Evolutionary conservation across 2,113 vertebrate genomes (phyloP).

Genomic region (Pomatorhinus ruficollis): DNA sequence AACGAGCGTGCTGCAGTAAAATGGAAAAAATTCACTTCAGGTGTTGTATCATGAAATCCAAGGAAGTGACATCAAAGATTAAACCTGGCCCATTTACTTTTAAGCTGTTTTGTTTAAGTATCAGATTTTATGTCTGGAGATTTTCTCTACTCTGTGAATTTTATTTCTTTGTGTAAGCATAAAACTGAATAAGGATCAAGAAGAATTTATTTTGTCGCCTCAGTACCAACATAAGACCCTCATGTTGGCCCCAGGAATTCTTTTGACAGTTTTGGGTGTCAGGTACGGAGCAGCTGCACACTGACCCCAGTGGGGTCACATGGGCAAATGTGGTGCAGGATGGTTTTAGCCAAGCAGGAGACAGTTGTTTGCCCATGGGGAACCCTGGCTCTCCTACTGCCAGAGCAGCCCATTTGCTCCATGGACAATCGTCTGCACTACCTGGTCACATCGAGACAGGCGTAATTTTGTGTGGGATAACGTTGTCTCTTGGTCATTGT

Average conservation of each 20-base stretch:
- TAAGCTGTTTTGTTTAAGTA: conserved; percentile 26
- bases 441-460: fast-evolving
- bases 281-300: neutral
- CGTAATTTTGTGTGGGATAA: neutral
- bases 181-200: neutral
- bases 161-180: neutral
- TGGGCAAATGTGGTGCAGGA: too few species aligned
- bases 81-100: conserved; percentile 29
- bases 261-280: neutral
- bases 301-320: too few species aligned
- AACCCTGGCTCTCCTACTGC: neutral
- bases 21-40: conserved; percentile 50
- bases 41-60: conserved; percentile 52
- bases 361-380: neutral
- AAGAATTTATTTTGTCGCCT: neutral
- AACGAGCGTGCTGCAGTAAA: conserved; percentile 43
- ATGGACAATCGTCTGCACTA: neutral
- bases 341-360: neutral
- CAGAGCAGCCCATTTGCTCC: neutral
- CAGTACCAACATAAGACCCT: neutral
- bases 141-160: neutral
- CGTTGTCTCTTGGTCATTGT: fast-evolving
- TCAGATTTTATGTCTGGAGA: conserved; percentile 33
- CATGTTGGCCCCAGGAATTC: neutral
- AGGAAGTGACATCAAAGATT: conserved; percentile 60